phyloP scores from a whole-genome alignment of 1,140 invertebrate genomes.

The Procambarus clarkii region DNA sequence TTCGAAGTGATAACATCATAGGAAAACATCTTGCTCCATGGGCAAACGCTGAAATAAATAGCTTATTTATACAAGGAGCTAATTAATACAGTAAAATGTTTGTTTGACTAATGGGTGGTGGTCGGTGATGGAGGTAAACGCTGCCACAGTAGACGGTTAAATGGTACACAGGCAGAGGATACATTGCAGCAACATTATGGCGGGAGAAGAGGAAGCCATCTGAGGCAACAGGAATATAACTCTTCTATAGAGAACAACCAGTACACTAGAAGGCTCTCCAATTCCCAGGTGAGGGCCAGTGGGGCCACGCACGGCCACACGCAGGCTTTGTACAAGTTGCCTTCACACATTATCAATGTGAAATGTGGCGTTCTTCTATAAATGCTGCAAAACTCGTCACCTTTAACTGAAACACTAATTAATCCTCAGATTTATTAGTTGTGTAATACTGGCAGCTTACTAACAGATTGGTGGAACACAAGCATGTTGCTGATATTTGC shows the following conservation, averaged over 20 bases:
- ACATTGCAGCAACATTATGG: conserved; percentile 57
- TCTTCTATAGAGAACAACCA: conserved; percentile 45
- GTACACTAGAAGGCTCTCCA: conserved; percentile 41
- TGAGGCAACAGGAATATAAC: conserved; percentile 20
- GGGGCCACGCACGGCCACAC: background rate
- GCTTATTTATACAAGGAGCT: too few relatives aligned
- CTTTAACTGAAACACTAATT: background rate
- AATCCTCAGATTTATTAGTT: background rate
- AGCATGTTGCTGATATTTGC: too few relatives aligned
- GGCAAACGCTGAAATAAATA: too few relatives aligned
- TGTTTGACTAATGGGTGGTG: background rate
- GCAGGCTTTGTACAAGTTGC: conserved; percentile 9
- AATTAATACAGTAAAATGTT: too few relatives aligned
- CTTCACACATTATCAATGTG: background rate
- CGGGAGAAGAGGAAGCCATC: conserved; percentile 39
- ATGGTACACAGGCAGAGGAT: background rate
- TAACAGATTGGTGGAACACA: background rate
- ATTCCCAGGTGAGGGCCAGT: conserved; percentile 45
- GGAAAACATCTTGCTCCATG: too few relatives aligned
- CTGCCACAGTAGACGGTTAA: too few relatives aligned
- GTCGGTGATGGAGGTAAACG: background rate
- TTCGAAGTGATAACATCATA: too few relatives aligned
- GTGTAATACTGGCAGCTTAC: background rate
- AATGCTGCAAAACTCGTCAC: background rate
- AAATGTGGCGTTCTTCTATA: background rate